Percentiles rank a stretch among this genome's conserved stretches.
Evolutionary conservation across 2,888 invertebrate genomes (phyloP).

Genomic region (Druceiella hillmani): DNA sequence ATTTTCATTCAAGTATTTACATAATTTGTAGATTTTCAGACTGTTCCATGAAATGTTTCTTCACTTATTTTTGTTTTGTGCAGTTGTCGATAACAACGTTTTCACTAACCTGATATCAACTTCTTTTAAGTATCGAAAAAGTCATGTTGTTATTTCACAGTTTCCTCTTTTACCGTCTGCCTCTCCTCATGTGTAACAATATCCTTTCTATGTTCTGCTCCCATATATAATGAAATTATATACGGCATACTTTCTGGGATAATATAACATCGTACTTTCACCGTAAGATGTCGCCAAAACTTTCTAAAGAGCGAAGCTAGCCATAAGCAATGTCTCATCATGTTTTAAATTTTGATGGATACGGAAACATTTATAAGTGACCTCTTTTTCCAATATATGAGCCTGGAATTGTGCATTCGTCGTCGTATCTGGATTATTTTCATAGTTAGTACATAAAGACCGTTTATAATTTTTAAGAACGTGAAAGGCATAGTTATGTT

Average conservation of each 20-base stretch:
- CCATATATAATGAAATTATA: conserved; percentile 28
- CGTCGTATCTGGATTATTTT: conserved; percentile 2
- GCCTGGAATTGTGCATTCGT: conserved; percentile 10
- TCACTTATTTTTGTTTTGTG: no score
- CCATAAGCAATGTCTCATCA: conserved; percentile 9
- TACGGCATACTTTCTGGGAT: conserved; percentile 26
- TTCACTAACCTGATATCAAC: no score
- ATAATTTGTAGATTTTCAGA: no score
- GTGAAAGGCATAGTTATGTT: conserved; percentile 11
- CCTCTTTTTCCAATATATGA: conserved; percentile 13
- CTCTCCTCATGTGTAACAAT: conserved; percentile 25
- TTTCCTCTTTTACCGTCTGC: conserved; percentile 22
- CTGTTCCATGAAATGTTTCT: no score
- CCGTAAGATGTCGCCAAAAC: conserved; percentile 26
- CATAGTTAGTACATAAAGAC: conserved; percentile 5
- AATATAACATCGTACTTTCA: conserved; percentile 22
- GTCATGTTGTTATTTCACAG: conserved; percentile 17
- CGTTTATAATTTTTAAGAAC: conserved; percentile 18
- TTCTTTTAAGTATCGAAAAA: no score
- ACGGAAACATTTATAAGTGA: conserved; percentile 7
- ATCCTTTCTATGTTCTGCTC: conserved; percentile 22
- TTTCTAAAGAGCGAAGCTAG: conserved; percentile 24
- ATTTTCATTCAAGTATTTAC: no score
- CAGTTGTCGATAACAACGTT: no score
- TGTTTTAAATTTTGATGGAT: conserved; percentile 7